Percentiles rank a stretch among this genome's conserved stretches.
phyloP scores from a whole-genome alignment of 2,797 vertebrate genomes.

The Catamblyrhynchus diadema region DNA sequence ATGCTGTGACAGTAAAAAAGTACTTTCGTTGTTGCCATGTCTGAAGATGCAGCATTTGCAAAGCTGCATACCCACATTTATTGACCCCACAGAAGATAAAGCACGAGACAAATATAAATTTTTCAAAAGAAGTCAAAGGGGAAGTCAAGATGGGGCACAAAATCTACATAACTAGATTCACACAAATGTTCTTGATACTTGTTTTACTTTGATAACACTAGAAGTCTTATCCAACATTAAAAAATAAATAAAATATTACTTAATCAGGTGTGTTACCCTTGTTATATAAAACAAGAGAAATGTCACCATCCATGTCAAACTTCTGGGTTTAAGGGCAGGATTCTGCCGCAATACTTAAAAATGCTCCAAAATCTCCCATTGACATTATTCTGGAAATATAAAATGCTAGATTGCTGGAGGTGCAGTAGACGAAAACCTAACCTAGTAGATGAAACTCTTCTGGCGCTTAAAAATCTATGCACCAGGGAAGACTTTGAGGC shows the following conservation, averaged over 20 bases:
- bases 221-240: background rate
- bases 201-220: background rate
- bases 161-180: background rate
- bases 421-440: background rate
- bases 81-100: background rate
- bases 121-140: background rate
- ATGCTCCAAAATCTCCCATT: background rate
- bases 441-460: background rate
- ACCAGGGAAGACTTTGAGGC: background rate
- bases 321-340: background rate
- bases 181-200: background rate
- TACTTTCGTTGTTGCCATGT: background rate
- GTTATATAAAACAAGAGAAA: background rate
- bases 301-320: background rate
- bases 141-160: background rate
- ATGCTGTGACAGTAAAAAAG: background rate
- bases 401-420: background rate
- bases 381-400: background rate
- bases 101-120: background rate
- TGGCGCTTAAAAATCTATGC: background rate
- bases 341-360: background rate
- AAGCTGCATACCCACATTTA: background rate
- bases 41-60: background rate
- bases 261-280: background rate
- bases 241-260: background rate